phyloP scores from a whole-genome alignment of 1,140 invertebrate species.

The Lucilia sericata region DNA sequence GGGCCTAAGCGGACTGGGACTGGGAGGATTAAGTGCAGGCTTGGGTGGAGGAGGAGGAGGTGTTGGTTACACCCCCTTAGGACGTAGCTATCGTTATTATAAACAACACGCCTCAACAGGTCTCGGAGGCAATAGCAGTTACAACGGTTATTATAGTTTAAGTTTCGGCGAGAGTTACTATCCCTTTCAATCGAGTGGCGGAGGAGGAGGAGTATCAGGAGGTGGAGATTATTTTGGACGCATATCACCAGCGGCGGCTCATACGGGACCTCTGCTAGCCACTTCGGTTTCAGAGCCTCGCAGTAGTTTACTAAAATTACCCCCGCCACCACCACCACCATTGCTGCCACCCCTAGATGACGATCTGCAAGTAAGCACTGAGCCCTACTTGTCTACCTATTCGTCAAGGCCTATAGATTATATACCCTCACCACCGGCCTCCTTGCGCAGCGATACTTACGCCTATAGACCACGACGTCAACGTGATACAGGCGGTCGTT shows the following conservation, averaged over 20 bases:
- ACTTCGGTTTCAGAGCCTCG: conserved; percentile 52
- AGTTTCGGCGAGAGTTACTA: conserved; percentile 35
- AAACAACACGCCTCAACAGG: conserved; percentile 41
- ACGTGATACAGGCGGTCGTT: conserved; percentile 57
- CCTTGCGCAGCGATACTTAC: conserved; percentile 34
- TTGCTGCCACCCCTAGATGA: conserved; percentile 54
- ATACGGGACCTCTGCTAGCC: conserved; percentile 58
- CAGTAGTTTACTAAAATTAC: conserved; percentile 40
- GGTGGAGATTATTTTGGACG: conserved; percentile 55
- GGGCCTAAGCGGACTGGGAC: conserved; percentile 56
- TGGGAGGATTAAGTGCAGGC: conserved; percentile 47
- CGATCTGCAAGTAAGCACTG: conserved; percentile 45
- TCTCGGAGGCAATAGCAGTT: conserved; percentile 41
- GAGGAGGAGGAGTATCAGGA: conserved; percentile 51
- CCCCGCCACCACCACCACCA: conserved; percentile 53
- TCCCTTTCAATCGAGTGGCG: conserved; percentile 49
- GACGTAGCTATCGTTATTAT: conserved; percentile 47
- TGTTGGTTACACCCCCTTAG: conserved; percentile 46
- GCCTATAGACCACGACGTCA: conserved; percentile 41
- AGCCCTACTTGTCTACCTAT: conserved; percentile 36
- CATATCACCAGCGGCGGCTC: conserved; percentile 51
- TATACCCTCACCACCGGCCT: conserved; percentile 38
- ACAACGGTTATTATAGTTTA: conserved; percentile 33
- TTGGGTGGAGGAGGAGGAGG: conserved; percentile 40
- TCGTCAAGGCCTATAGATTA: conserved; percentile 48